phyloP scores from a whole-genome alignment of 2,113 vertebrate species.

The Sigmodon hispidus region DNA sequence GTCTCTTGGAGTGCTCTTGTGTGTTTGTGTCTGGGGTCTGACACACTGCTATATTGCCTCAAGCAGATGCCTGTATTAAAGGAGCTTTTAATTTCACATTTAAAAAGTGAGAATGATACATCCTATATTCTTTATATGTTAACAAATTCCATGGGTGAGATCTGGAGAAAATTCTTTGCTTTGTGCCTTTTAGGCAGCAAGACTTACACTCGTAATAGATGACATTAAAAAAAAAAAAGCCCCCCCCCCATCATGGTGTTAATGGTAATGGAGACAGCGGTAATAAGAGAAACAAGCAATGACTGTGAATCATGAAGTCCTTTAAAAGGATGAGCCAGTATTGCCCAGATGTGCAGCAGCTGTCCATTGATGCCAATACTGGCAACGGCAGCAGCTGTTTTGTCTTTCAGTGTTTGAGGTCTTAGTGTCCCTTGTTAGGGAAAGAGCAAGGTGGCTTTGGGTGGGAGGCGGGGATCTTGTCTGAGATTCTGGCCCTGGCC shows the following conservation, averaged over 20 bases:
- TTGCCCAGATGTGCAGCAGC: background rate
- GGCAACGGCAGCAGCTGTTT: background rate
- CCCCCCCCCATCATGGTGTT: background rate
- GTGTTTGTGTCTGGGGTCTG: background rate
- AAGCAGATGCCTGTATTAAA: background rate
- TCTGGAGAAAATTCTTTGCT: background rate
- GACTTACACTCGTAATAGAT: background rate
- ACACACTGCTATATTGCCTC: background rate
- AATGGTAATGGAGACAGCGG: background rate
- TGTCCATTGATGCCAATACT: background rate
- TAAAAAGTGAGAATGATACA: background rate
- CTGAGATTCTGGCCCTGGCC: background rate
- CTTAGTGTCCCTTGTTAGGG: background rate
- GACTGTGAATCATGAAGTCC: background rate
- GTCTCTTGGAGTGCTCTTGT: background rate
- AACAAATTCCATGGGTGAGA: background rate
- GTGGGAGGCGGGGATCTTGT: background rate
- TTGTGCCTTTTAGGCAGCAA: background rate
- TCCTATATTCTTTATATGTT: background rate
- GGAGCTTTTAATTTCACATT: background rate
- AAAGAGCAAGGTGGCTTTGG: background rate
- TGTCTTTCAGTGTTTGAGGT: accelerated
- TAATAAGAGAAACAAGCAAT: background rate
- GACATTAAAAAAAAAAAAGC: background rate
- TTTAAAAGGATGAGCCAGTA: background rate